Evolutionary conservation across 1,140 invertebrate species (phyloP).

Genomic region (Trichoplusia ni): DNA sequence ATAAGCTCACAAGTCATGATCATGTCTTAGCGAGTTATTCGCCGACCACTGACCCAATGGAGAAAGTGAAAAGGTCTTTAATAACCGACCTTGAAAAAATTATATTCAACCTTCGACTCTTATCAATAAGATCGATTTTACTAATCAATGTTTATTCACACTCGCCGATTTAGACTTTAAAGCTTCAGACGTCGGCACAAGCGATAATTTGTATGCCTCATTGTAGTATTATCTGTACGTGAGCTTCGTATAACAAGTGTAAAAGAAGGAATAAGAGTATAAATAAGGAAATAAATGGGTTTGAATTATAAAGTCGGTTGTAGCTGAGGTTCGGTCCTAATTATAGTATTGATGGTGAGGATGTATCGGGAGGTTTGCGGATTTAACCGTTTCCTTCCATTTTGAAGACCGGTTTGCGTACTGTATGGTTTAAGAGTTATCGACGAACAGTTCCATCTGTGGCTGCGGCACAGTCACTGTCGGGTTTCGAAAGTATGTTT

Average conservation of each 20-base stretch:
- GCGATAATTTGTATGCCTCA: slow-evolving; percentile 78
- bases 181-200: slow-evolving; percentile 63
- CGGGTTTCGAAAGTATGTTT: slow-evolving; percentile 17
- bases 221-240: slow-evolving; percentile 77
- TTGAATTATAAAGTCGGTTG: slow-evolving; percentile 51
- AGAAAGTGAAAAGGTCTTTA: slow-evolving; percentile 50
- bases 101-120: slow-evolving; percentile 26
- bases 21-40: slow-evolving; percentile 78
- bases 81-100: slow-evolving; percentile 8
- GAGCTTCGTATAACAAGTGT: slow-evolving; percentile 67
- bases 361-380: slow-evolving; percentile 24
- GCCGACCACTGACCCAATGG: slow-evolving; percentile 71
- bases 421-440: slow-evolving; percentile 18
- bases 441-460: slow-evolving; percentile 3
- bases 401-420: slow-evolving; percentile 22
- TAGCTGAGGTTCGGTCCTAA: slow-evolving; percentile 44
- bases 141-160: slow-evolving; percentile 21
- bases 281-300: slow-evolving; percentile 70
- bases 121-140: slow-evolving; percentile 39
- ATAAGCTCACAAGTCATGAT: slow-evolving; percentile 79
- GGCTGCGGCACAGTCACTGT: not conserved
- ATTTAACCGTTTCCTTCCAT: slow-evolving; percentile 21
- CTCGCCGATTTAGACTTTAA: slow-evolving; percentile 55
- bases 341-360: slow-evolving; percentile 39
- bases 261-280: slow-evolving; percentile 64